Evolutionary conservation across 2,113 vertebrate genomes (phyloP).

Genomic region (Penelope pileata): DNA sequence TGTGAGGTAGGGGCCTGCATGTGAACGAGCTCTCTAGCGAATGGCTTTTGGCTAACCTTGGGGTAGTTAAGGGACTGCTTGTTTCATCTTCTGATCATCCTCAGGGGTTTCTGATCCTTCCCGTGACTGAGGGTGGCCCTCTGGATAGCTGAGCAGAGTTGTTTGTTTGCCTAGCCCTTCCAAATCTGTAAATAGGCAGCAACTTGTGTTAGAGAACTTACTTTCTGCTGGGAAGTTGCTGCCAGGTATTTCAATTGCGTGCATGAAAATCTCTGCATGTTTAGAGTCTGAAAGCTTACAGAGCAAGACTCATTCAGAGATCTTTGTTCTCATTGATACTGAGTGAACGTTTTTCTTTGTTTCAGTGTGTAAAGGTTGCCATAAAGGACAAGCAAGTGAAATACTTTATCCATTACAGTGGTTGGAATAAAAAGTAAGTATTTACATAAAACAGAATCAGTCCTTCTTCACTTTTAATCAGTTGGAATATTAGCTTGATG

Average conservation of each 20-base stretch:
- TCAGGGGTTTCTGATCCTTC: neutral
- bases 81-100: neutral
- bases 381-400: constrained; percentile 99
- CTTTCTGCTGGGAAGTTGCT: neutral
- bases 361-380: constrained; percentile 97
- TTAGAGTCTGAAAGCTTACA: neutral
- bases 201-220: neutral
- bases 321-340: neutral
- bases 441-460: neutral
- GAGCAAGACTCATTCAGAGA: neutral
- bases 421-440: constrained; percentile 99
- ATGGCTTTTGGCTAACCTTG: neutral
- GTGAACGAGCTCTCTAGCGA: neutral
- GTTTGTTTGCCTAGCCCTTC: neutral
- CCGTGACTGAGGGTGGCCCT: neutral
- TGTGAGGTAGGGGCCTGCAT: neutral
- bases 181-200: neutral
- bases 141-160: neutral
- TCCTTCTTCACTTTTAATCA: neutral
- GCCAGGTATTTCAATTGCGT: neutral
- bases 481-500: neutral
- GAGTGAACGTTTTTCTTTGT: constrained; percentile 42
- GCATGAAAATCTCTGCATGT: neutral
- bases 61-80: neutral
- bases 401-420: constrained; percentile 99